Conservation (phyloP, 2,113 vertebrate species). For the Arizona elegans region DNA sequence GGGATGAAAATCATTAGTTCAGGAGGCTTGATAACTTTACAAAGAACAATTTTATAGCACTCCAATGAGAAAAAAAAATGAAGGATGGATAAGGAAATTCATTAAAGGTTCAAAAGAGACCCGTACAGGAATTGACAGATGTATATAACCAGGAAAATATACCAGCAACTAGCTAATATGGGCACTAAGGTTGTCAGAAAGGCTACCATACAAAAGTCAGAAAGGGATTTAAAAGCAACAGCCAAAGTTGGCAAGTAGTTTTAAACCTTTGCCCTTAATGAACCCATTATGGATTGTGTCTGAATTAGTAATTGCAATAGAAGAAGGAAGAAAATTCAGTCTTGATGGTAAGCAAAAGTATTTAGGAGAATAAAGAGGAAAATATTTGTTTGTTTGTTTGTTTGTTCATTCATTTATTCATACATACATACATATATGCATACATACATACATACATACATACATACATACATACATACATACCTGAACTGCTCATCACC, state of each 20-base stretch:
- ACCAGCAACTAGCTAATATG: background rate
- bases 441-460: no score
- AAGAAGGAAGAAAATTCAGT: background rate
- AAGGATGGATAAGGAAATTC: background rate
- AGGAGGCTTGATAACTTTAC: background rate
- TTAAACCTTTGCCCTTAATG: background rate
- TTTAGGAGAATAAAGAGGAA: background rate
- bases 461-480: no score
- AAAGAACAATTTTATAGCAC: background rate
- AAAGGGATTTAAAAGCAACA: background rate
- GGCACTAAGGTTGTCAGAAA: background rate
- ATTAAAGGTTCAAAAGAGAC: background rate
- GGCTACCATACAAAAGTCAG: background rate
- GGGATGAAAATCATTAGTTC: background rate
- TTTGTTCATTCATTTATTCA: no score
- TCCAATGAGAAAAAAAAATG: background rate
- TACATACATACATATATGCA: no score
- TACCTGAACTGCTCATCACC: background rate
- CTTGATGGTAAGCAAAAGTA: background rate
- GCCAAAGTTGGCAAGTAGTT: background rate
- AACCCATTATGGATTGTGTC: background rate
- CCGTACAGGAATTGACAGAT: background rate
- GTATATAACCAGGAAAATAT: background rate
- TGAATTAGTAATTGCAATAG: background rate
- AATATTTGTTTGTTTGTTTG: no score